Evolutionary conservation across 1,140 invertebrate species (phyloP).

Genomic region (Scaptodrosophila lebanonensis): DNA sequence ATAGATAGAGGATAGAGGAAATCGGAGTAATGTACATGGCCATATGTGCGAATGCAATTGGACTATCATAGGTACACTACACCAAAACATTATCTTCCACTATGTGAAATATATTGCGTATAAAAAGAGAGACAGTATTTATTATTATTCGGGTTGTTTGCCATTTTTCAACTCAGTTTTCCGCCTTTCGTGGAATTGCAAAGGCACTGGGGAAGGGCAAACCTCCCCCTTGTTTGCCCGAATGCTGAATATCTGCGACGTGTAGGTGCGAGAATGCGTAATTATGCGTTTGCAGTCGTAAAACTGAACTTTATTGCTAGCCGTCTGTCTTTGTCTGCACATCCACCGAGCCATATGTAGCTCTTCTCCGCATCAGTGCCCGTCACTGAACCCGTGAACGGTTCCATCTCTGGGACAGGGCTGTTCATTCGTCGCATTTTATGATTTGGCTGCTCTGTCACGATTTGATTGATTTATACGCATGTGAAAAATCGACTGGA

Average conservation of each 20-base stretch:
- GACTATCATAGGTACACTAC: conserved; percentile 29
- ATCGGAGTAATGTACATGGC: neutral
- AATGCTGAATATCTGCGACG: conserved; percentile 4
- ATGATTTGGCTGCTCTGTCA: conserved; percentile 2
- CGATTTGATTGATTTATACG: conserved; percentile 60
- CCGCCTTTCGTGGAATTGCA: no score
- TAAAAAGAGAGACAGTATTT: no score
- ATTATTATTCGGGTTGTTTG: conserved; percentile 42
- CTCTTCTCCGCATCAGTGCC: conserved; percentile 34
- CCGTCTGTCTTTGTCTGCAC: conserved; percentile 15
- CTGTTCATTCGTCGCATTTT: neutral
- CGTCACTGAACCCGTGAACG: neutral
- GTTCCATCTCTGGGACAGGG: neutral
- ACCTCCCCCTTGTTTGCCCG: conserved; percentile 5
- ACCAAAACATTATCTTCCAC: conserved; percentile 60
- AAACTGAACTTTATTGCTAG: conserved; percentile 62
- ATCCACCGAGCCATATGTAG: conserved; percentile 6
- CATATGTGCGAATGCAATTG: neutral
- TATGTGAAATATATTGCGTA: conserved; percentile 7
- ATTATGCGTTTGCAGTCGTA: conserved; percentile 67
- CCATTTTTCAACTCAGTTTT: no score
- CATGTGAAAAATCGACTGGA: conserved; percentile 48
- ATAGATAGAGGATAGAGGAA: conserved; percentile 10
- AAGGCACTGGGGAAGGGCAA: neutral
- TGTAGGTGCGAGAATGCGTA: conserved; percentile 52